A percentile compares a stretch with the other conserved stretches of the same genome.
Conservation (phyloP, 2,113 vertebrate species). For the Scopus umbretta region DNA sequence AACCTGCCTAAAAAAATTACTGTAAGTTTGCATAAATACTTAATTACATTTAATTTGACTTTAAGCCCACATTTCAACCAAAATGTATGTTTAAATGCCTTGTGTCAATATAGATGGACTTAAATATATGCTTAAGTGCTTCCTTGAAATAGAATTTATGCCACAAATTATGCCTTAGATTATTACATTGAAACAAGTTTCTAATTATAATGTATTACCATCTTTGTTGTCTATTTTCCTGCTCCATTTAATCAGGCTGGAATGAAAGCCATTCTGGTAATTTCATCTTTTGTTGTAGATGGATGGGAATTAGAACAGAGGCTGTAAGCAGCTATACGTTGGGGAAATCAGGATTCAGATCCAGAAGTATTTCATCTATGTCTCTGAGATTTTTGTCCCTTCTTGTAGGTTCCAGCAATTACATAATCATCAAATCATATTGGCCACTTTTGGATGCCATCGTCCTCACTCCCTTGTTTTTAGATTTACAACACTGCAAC, state of each 20-base stretch:
- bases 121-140: background rate
- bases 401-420: background rate
- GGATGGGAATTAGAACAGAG: background rate
- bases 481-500: background rate
- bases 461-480: background rate
- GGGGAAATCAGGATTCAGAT: constrained; percentile 1
- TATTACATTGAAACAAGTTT: constrained; percentile 19
- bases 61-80: background rate
- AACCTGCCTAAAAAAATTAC: background rate
- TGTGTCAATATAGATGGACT: background rate
- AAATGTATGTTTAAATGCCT: background rate
- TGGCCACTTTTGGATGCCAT: background rate
- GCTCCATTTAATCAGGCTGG: constrained; percentile 40
- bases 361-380: background rate
- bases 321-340: background rate
- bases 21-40: background rate
- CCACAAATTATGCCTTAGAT: background rate
- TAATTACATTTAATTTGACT: background rate
- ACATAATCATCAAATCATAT: background rate
- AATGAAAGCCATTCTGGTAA: constrained; percentile 17
- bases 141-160: background rate
- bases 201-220: constrained; percentile 4
- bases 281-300: constrained; percentile 26
- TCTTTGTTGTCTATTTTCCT: constrained; percentile 27
- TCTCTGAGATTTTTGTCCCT: background rate